Percentiles rank a stretch among this genome's conserved stretches.
Conservation (phyloP, 2,113 vertebrate genomes). For the Monarcha castaneiventris region DNA sequence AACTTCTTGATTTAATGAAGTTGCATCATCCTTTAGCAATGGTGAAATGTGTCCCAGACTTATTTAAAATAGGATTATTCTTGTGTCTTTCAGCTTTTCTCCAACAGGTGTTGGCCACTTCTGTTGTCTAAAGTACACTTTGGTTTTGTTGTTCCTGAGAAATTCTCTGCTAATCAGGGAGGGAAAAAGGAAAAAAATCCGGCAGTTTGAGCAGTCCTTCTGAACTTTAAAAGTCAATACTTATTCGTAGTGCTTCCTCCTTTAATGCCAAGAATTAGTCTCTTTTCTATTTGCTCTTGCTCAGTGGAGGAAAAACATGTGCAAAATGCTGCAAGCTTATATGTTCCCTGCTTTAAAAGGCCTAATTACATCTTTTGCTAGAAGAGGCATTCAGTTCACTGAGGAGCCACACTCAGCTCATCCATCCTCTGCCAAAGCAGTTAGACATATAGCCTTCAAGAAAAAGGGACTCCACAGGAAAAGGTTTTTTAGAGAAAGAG, state of each 20-base stretch:
- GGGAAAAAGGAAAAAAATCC: background rate
- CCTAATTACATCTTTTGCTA: conserved; percentile 48
- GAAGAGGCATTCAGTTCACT: conserved; percentile 41
- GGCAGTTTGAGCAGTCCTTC: background rate
- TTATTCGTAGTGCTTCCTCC: conserved; percentile 46
- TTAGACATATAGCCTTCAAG: conserved; percentile 54
- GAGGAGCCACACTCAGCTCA: conserved; percentile 48
- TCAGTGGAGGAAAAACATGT: conserved; percentile 58
- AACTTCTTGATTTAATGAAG: conserved; percentile 60
- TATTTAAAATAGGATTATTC: background rate
- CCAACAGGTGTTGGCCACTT: background rate
- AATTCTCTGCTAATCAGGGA: background rate
- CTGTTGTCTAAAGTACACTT: background rate
- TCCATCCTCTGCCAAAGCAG: conserved; percentile 53
- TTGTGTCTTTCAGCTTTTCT: background rate
- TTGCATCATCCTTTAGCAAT: conserved; percentile 46
- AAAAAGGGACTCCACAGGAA: conserved; percentile 54
- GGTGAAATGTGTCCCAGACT: conserved; percentile 41
- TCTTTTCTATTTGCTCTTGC: conserved; percentile 55
- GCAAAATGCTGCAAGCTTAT: conserved; percentile 42
- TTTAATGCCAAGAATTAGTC: conserved; percentile 56
- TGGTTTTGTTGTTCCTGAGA: background rate
- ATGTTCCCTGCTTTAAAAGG: conserved; percentile 37
- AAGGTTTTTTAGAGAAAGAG: conserved; percentile 49
- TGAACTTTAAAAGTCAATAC: conserved; percentile 56